Evolutionary conservation across 2,113 vertebrate genomes (phyloP).

Genomic region (Recurvirostra avosetta): DNA sequence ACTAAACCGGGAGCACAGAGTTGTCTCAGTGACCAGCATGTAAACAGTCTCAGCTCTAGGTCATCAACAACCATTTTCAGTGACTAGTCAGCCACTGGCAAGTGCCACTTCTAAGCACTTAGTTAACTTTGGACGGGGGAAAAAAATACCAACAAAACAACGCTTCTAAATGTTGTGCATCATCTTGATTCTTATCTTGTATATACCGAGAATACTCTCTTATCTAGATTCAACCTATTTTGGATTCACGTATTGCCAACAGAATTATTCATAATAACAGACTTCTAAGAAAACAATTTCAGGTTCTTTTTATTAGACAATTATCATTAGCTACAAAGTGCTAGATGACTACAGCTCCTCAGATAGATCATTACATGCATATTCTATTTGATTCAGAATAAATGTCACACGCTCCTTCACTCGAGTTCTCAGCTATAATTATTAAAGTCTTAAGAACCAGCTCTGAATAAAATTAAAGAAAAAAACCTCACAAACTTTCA

Average conservation of each 20-base stretch:
- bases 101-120: not conserved
- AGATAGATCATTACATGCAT: not conserved
- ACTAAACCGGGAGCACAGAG: not conserved
- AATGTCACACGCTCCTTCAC: not conserved
- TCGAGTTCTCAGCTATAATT: not conserved
- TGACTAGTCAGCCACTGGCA: not conserved
- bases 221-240: not conserved
- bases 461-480: not conserved
- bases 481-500: not conserved
- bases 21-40: not conserved
- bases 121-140: not conserved
- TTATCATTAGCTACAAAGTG: not conserved
- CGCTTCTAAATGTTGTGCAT: not conserved
- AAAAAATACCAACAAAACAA: not conserved
- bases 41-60: not conserved
- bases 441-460: not conserved
- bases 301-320: not conserved
- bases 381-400: not conserved
- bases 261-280: not conserved
- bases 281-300: constrained; percentile 12
- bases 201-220: not conserved
- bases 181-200: not conserved
- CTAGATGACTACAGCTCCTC: not conserved
- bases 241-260: not conserved
- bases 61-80: not conserved